These are phyloP conservation scores for Brachycybe producta DNA, from an alignment of 2,888 invertebrate genomes.

Conservation along the genomic window DNA sequence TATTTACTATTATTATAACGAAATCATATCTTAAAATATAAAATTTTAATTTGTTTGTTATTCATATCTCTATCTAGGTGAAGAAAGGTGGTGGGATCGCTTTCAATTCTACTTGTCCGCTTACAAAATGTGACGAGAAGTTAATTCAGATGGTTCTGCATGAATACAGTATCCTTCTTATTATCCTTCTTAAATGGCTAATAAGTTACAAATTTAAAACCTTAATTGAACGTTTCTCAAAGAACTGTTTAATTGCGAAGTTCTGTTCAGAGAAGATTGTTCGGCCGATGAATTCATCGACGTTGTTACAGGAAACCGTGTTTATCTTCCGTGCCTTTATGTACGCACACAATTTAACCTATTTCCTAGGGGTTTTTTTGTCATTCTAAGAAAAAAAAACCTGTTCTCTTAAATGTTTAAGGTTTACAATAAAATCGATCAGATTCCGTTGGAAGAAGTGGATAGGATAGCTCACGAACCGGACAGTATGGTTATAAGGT, in stretches of 20 bases:
- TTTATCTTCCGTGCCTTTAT: constrained; percentile 92
- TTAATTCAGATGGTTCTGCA: constrained; percentile 95
- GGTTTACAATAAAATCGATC: constrained; percentile 98
- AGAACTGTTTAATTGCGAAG: constrained; percentile 45
- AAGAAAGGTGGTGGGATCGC: constrained; percentile 95
- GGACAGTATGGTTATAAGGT: constrained; percentile 86
- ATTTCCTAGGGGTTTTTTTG: too few species aligned
- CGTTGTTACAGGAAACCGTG: constrained; percentile 88
- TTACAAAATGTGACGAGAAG: constrained; percentile 90
- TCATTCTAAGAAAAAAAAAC: too few species aligned
- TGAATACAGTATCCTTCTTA: constrained; percentile 80
- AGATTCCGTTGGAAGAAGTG: constrained; percentile 97
- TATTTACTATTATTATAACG: constrained; percentile 10
- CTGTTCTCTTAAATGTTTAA: constrained; percentile 19
- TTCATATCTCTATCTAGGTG: too few species aligned
- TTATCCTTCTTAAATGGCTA: too few species aligned
- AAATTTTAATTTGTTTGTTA: constrained; percentile 21
- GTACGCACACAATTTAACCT: too few species aligned
- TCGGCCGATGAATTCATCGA: constrained; percentile 94
- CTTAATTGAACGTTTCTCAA: constrained; percentile 3
- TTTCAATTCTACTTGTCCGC: constrained; percentile 87
- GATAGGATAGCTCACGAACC: constrained; percentile 80
- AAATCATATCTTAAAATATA: neutral
- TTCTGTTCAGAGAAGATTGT: constrained; percentile 90
- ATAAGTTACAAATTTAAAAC: too few species aligned